Evolutionary conservation across 1,140 invertebrate species (phyloP), one percentile per base, ranked within the genome.

Genomic region (Drosophila sp.): DNA sequence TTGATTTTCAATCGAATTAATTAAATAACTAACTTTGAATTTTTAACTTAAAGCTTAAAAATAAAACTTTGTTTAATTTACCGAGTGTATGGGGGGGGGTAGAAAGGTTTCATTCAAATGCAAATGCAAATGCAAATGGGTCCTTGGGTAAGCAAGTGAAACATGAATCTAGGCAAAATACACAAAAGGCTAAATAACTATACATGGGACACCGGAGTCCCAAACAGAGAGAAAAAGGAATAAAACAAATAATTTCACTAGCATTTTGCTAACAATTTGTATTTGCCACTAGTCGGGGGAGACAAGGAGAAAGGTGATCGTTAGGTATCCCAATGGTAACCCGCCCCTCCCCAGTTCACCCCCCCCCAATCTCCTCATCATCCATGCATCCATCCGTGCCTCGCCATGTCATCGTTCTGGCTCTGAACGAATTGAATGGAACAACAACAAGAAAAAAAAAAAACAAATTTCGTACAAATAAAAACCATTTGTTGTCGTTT

Each of bases 391-490:
- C 35, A 10, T 11, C 17, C 44, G 27, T 50, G 25, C 7, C 44
- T 25, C 7, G 23, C 44, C 44, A 27, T 50, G 44, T 50, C 44
- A 27, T 50, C 44, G 44, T 50, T 7, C 44, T 50, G 44, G 44
- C 44, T 50, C 44, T 27, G 44, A 50, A 50, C 10, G 23, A 58
- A 62, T 17, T 61, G 63, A 69, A 27, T 40, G 17, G 29, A 65
- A 64, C 57, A 55, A 40, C 38, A 30, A 10, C 27, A 62, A 67
- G 60, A 80, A 70, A 40, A 60, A 60, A 73, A 73, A 58, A 62
- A 89, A 69, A 84, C 72, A 72, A 77, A 89, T 84, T 84, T 70
- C 55, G 62, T 66, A 80, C 79, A 89, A 89, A 89, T 85, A 84
- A 87, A 87, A 89, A 80, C 67, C 74, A 85, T 90, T 85, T 90